These are phyloP conservation scores for Carcharodon carcharias DNA, from an alignment of 2,797 vertebrate genomes.

Conservation along the genomic window DNA sequence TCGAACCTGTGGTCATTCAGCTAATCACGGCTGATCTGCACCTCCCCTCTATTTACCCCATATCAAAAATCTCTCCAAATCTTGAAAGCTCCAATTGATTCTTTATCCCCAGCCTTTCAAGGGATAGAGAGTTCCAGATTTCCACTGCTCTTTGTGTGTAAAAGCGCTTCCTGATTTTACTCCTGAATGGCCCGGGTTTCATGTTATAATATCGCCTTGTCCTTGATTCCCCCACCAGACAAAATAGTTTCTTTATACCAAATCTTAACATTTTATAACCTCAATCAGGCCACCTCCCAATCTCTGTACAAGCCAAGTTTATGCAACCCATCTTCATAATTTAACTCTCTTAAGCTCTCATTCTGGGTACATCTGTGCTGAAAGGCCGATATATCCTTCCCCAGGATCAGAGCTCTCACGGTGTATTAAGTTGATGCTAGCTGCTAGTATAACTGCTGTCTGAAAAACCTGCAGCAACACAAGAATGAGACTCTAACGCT, in stretches of 20 bases:
- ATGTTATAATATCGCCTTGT: not conserved
- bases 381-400: not conserved
- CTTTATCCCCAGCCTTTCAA: not conserved
- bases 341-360: not conserved
- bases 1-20: not conserved
- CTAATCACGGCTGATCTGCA: too few relatives aligned
- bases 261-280: not conserved
- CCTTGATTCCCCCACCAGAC: not conserved
- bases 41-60: not conserved
- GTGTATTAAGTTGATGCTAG: not conserved
- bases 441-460: not conserved
- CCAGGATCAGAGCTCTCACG: not conserved
- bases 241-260: not conserved
- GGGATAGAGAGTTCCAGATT: not conserved
- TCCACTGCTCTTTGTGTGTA: not conserved
- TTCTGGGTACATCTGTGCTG: not conserved
- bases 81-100: not conserved
- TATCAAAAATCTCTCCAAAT: not conserved
- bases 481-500: not conserved
- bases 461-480: not conserved
- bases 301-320: not conserved
- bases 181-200: not conserved
- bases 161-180: not conserved
- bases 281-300: not conserved
- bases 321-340: not conserved